Evolutionary conservation across 2,888 invertebrate genomes (phyloP).

Genomic region (Tupiocoris notatus): DNA sequence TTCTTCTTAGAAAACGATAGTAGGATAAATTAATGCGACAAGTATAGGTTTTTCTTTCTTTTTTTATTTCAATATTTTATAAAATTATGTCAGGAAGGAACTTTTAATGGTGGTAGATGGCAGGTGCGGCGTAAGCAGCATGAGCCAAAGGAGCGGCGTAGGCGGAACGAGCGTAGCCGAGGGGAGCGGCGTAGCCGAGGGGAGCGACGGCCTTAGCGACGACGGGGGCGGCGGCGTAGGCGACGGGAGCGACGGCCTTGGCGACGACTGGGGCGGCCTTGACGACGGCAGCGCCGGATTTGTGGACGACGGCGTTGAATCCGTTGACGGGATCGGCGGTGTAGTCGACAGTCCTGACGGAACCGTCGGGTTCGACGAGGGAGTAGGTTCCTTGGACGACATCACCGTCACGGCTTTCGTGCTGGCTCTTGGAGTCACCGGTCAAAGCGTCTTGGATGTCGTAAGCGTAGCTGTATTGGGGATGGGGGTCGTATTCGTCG

Average conservation of each 20-base stretch:
- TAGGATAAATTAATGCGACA: too few relatives aligned
- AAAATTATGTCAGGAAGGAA: background rate
- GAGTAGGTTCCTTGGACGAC: slow-evolving; percentile 26
- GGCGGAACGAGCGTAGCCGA: slow-evolving; percentile 16
- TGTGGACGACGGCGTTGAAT: slow-evolving; percentile 35
- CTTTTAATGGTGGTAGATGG: slow-evolving; percentile 25
- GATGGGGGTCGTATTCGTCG: slow-evolving; percentile 30
- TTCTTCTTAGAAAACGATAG: too few relatives aligned
- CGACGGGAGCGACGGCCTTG: slow-evolving; percentile 3
- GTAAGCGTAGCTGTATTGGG: slow-evolving; percentile 29
- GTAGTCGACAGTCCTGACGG: slow-evolving; percentile 28
- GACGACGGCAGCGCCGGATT: slow-evolving; percentile 29
- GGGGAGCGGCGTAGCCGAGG: slow-evolving; percentile 21
- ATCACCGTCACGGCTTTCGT: slow-evolving; percentile 22
- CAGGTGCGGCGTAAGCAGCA: slow-evolving; percentile 17
- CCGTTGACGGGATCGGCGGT: slow-evolving; percentile 34
- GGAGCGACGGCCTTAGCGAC: slow-evolving; percentile 30
- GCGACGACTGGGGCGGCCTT: slow-evolving; percentile 32
- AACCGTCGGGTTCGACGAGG: slow-evolving; percentile 29
- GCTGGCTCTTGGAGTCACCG: slow-evolving; percentile 23
- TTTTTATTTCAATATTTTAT: background rate
- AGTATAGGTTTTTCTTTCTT: too few relatives aligned
- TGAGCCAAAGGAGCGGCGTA: slow-evolving; percentile 18
- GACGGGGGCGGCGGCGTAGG: slow-evolving; percentile 27
- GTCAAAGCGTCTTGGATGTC: slow-evolving; percentile 24